phyloP scores from a whole-genome alignment of 2,888 invertebrate species.

The Pristionchus exspectatus region DNA sequence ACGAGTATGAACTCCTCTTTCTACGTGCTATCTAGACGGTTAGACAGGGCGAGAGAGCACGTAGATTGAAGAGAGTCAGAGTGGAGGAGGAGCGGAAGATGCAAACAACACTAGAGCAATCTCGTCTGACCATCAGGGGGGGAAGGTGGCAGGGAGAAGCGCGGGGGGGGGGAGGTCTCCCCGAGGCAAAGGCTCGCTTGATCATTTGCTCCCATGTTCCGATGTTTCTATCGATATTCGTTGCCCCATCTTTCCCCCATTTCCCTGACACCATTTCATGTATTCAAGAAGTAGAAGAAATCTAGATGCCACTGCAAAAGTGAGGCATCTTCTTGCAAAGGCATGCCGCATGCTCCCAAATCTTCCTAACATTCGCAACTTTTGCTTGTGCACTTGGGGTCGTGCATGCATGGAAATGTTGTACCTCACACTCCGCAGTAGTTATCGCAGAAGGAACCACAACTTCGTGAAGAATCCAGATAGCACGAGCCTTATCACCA shows the following conservation, averaged over 20 bases:
- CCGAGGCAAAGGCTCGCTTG: background rate
- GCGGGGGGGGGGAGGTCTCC: background rate
- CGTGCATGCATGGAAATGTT: background rate
- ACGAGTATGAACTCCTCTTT: background rate
- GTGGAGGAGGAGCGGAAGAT: constrained; percentile 17
- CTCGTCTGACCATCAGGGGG: background rate
- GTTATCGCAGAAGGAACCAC: background rate
- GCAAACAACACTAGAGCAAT: constrained; percentile 16
- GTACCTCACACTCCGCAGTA: background rate
- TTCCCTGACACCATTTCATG: background rate
- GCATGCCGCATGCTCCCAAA: too few species aligned
- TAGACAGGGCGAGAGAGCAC: background rate
- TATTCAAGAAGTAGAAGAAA: too few species aligned
- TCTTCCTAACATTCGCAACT: too few species aligned
- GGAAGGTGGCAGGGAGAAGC: background rate
- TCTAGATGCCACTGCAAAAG: too few species aligned
- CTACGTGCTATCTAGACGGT: background rate
- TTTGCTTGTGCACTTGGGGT: background rate
- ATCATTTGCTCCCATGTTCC: background rate
- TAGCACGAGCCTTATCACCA: too few species aligned
- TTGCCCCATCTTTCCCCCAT: background rate
- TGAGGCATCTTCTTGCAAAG: too few species aligned
- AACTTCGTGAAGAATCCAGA: background rate
- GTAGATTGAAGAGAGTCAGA: background rate
- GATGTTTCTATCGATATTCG: background rate